Conservation (phyloP, 2,797 vertebrate genomes). For the Gallinago nigripennis region DNA sequence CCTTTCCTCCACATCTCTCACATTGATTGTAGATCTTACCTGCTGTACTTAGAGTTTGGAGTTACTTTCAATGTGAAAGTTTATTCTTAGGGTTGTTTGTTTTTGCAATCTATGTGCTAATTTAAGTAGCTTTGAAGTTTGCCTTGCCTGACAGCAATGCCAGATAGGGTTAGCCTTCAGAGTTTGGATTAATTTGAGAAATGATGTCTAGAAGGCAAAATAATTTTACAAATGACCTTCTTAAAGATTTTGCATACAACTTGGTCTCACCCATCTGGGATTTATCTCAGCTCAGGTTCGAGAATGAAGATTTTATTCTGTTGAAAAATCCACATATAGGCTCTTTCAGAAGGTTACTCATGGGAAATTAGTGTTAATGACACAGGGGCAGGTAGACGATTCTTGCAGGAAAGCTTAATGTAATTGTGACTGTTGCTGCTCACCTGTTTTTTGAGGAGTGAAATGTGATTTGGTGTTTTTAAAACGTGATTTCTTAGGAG, state of each 20-base stretch:
- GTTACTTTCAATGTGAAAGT: neutral
- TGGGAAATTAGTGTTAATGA: constrained; percentile 22
- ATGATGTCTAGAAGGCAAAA: constrained; percentile 31
- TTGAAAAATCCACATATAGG: constrained; percentile 20
- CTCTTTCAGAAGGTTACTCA: neutral
- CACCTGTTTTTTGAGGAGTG: neutral
- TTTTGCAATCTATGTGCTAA: neutral
- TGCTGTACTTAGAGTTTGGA: neutral
- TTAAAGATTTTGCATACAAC: constrained; percentile 17
- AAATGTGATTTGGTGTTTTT: neutral
- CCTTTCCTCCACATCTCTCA: neutral
- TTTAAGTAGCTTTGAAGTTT: constrained; percentile 42
- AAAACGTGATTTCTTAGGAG: neutral
- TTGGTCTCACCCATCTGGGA: neutral
- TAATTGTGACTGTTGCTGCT: neutral
- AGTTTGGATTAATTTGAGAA: constrained; percentile 27
- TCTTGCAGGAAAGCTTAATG: neutral
- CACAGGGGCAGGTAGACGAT: neutral
- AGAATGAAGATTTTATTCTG: constrained; percentile 35
- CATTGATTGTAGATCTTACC: neutral
- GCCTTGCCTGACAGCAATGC: neutral
- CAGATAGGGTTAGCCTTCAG: neutral
- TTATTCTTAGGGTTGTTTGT: neutral
- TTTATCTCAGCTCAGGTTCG: constrained; percentile 3
- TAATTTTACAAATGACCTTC: constrained; percentile 10